phyloP scores from a whole-genome alignment of 2,888 invertebrate genomes.

The Trissonchulus latispiculum region DNA sequence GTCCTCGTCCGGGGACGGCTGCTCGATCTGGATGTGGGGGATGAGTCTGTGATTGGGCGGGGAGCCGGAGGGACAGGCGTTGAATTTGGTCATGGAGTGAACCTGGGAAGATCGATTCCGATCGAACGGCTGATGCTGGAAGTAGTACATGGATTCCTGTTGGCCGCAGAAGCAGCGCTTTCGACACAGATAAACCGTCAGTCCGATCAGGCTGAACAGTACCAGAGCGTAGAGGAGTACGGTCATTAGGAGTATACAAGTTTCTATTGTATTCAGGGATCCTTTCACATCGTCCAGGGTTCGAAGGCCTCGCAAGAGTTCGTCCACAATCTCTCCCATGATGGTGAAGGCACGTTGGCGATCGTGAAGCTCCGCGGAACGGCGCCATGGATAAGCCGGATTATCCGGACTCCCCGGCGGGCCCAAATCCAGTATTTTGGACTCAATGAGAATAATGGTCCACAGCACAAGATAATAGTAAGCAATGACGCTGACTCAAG shows the following conservation, averaged over 20 bases:
- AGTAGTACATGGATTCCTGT: background rate
- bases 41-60: background rate
- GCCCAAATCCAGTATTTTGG: background rate
- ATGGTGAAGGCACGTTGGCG: background rate
- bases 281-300: background rate
- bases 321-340: background rate
- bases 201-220: background rate
- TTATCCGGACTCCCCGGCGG: background rate
- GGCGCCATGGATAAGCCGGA: background rate
- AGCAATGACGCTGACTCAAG: too few species aligned
- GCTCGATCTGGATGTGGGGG: background rate
- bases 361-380: background rate
- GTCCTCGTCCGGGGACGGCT: background rate
- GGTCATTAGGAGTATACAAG: background rate
- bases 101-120: background rate
- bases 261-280: background rate
- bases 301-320: background rate
- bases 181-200: background rate
- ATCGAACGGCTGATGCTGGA: background rate
- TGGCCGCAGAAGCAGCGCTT: background rate
- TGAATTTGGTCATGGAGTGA: background rate
- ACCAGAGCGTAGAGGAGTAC: background rate
- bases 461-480: too few species aligned
- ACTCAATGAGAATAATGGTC: too few species aligned
- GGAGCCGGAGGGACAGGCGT: background rate